Evolutionary conservation across 2,797 vertebrate species (phyloP).

Genomic region (Hyperoplus immaculatus): DNA sequence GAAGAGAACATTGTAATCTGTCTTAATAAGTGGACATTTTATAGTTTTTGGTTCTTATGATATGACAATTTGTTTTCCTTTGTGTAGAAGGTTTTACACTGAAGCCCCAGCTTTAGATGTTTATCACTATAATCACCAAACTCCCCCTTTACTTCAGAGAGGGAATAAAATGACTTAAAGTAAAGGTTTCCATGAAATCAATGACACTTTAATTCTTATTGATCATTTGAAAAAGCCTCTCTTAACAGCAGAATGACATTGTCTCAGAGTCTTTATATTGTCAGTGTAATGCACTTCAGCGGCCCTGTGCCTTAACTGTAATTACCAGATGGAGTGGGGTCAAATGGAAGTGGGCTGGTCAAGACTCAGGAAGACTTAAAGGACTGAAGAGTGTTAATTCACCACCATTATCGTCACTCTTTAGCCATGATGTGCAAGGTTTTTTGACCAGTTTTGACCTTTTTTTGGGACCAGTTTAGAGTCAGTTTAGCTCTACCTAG

Average conservation of each 20-base stretch:
- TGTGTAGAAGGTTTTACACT: background rate
- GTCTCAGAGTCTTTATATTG: slow-evolving; percentile 50
- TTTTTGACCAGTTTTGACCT: slow-evolving; percentile 17
- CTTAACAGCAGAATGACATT: slow-evolving; percentile 32
- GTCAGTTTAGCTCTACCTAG: background rate
- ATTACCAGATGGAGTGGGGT: slow-evolving; percentile 58
- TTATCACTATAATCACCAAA: background rate
- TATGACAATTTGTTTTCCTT: background rate
- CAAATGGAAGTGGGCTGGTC: slow-evolving; percentile 57
- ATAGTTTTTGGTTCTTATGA: background rate
- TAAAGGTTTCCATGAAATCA: slow-evolving; percentile 65
- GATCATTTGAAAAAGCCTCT: slow-evolving; percentile 60
- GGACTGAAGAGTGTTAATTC: slow-evolving; percentile 43
- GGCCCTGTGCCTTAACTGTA: slow-evolving; percentile 57
- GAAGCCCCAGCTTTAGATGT: background rate
- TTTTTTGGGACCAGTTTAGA: slow-evolving; percentile 13
- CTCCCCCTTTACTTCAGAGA: background rate
- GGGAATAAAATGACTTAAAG: slow-evolving; percentile 15
- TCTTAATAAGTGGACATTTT: background rate
- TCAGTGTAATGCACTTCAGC: slow-evolving; percentile 43
- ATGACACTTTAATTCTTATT: slow-evolving; percentile 56
- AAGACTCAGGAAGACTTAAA: slow-evolving; percentile 34
- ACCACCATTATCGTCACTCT: slow-evolving; percentile 45
- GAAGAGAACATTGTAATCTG: background rate
- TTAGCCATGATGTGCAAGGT: slow-evolving; percentile 5